Conservation (phyloP, 2,888 invertebrate species). For the Vanessa cardui region DNA sequence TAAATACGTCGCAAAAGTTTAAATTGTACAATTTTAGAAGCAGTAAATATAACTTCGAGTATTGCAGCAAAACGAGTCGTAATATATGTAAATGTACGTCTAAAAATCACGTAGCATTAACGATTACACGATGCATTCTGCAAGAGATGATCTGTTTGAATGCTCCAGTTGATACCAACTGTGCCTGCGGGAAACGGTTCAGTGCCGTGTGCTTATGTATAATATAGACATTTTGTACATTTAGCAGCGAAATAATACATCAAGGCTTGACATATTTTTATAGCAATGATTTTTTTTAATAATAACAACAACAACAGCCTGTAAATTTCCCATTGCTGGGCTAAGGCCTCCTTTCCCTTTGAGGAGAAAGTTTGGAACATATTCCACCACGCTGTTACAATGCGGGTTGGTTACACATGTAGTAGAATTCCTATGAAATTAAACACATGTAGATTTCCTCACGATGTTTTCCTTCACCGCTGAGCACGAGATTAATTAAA, state of each 20-base stretch:
- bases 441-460: no score
- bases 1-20: no score
- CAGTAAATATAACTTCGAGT: background rate
- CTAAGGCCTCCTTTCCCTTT: no score
- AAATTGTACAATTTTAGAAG: no score
- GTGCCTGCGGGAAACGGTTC: conserved; percentile 9
- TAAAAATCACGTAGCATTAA: conserved; percentile 10
- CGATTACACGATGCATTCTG: conserved; percentile 10
- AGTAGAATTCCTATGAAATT: no score
- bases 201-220: background rate
- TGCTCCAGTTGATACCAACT: conserved; percentile 17
- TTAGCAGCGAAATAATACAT: background rate
- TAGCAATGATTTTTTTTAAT: background rate
- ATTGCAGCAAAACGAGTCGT: background rate
- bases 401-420: no score
- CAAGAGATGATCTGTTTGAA: conserved; percentile 16
- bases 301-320: no score
- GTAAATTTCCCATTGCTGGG: no score
- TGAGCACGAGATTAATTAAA: no score
- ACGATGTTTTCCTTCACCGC: no score
- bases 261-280: background rate
- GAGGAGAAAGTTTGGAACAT: no score
- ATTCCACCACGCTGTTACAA: no score
- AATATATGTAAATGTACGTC: conserved; percentile 4
- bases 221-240: background rate